These are phyloP conservation scores for Drosophila colorata DNA, from an alignment of 2,888 invertebrate species.

Conservation along the genomic window DNA sequence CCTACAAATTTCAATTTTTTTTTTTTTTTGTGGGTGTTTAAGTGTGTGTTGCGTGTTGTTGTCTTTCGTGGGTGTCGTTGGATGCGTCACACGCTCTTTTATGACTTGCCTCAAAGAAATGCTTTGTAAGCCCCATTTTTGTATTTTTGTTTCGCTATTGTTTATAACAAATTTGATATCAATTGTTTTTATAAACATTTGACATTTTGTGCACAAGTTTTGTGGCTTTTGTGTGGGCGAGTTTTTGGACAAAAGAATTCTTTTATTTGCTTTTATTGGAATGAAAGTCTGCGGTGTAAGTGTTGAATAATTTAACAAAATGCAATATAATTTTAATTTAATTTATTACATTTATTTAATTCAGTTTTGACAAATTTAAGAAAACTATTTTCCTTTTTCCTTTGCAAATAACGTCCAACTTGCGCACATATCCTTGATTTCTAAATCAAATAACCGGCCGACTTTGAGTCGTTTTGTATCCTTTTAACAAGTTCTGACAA, in stretches of 20 bases:
- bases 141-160: constrained; percentile 11
- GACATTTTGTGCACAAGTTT: constrained; percentile 50
- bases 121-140: constrained; percentile 35
- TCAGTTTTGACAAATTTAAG: too few species aligned
- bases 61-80: constrained; percentile 34
- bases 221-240: constrained; percentile 14
- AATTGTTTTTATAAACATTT: constrained; percentile 68
- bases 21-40: constrained; percentile 21
- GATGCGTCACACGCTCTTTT: constrained; percentile 39
- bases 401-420: too few species aligned
- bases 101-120: constrained; percentile 34
- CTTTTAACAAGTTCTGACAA: neutral
- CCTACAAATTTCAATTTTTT: constrained; percentile 16
- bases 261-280: neutral
- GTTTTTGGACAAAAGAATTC: constrained; percentile 6
- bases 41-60: constrained; percentile 49
- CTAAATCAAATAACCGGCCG: neutral
- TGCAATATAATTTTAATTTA: neutral
- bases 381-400: neutral
- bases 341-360: neutral
- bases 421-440: neutral
- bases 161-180: constrained; percentile 46
- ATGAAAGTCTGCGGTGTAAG: neutral
- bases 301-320: constrained; percentile 4
- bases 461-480: too few species aligned